phyloP scores from a whole-genome alignment of 2,113 vertebrate species.

The Callaeas wilsoni region DNA sequence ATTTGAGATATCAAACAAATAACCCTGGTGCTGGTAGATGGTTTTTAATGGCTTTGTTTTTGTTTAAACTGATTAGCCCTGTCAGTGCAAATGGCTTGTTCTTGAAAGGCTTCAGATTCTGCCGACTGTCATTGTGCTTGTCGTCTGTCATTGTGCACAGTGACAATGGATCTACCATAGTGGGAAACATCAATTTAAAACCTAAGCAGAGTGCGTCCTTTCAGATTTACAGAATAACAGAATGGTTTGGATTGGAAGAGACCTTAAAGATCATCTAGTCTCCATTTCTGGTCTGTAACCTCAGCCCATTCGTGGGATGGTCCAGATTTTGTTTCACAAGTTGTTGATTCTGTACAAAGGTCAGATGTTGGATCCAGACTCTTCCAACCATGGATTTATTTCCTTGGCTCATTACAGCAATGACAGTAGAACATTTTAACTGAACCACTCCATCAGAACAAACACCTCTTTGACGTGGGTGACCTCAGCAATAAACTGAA shows the following conservation, averaged over 20 bases:
- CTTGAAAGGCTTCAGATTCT: neutral
- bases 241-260: neutral
- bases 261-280: neutral
- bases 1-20: neutral
- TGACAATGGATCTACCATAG: neutral
- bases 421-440: neutral
- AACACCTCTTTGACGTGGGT: neutral
- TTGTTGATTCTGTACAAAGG: neutral
- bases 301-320: accelerated
- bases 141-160: neutral
- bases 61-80: neutral
- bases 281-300: neutral
- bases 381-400: neutral
- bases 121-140: accelerated
- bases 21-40: neutral
- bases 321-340: neutral
- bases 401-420: neutral
- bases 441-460: neutral
- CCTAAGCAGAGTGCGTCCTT: neutral
- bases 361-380: neutral
- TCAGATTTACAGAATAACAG: neutral
- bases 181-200: neutral
- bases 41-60: neutral
- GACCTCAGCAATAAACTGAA: neutral
- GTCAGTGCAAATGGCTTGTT: neutral